Conservation (phyloP, 2,888 invertebrate species). For the Yponomeuta evonymella region DNA sequence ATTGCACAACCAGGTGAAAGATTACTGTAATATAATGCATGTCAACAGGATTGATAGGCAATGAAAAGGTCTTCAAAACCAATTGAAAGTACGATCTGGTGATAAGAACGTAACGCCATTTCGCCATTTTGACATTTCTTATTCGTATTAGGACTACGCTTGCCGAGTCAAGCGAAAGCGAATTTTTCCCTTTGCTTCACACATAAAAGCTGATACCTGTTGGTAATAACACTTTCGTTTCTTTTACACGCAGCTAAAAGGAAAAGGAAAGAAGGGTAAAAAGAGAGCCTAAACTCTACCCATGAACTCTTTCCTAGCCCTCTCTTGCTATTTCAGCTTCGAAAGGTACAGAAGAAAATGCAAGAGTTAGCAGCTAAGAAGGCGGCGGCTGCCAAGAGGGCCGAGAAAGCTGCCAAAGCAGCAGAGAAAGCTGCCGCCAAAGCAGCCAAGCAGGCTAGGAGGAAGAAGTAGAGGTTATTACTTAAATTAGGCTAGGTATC, state of each 20-base stretch:
- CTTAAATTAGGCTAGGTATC: too few species aligned
- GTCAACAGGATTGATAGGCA: too few species aligned
- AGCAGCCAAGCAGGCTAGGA: constrained; percentile 7
- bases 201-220: too few species aligned
- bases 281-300: constrained; percentile 47
- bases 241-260: constrained; percentile 53
- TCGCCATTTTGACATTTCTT: too few species aligned
- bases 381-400: constrained; percentile 23
- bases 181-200: too few species aligned
- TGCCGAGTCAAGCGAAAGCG: too few species aligned
- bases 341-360: constrained; percentile 48
- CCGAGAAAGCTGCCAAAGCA: background rate
- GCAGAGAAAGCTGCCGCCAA: background rate
- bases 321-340: constrained; percentile 38
- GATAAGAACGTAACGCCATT: too few species aligned
- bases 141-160: too few species aligned
- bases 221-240: background rate
- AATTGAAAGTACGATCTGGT: too few species aligned
- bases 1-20: too few species aligned
- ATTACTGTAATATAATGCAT: too few species aligned
- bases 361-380: constrained; percentile 36
- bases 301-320: background rate
- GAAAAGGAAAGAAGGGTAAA: constrained; percentile 62
- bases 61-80: too few species aligned
- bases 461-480: background rate